Base-by-base conservation (phyloP, 2,797 vertebrate genomes). In the Sebastolobus alascanus region DNA sequence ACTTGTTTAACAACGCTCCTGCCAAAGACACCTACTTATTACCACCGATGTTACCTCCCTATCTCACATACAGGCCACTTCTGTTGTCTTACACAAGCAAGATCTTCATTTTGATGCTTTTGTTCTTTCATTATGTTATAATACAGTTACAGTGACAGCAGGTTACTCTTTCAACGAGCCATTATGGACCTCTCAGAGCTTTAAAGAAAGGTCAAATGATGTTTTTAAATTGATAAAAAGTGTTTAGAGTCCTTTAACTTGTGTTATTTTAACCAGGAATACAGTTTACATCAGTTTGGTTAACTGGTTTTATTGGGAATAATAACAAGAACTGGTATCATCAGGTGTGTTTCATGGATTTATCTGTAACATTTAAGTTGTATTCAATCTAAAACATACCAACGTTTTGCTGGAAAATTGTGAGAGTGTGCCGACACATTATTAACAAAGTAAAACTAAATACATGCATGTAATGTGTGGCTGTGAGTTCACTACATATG, bases 1-100 rank as follows among this genome's bases (percentile, higher is more conserved):
- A 84, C 76, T 77, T 54, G 78, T 16, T 87, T 66, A 22, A 64
- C 14, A 55, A 25, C 52, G 2, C 77, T 72, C 63, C 81, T 86
- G 91, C 93, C 92, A 94, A 91, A 90, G 56, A 87, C 80, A 77
- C 87, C 83, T 60, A 85, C 82, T 93, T 90, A 87, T 91, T 86
- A 88, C 82, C 72, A 86, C 84, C 86, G 77, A 87, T 91, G 76
- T 84, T 85, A 66, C 76, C 82, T 75, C 73, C 50, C 65, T 55
- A 54, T 72, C 75, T 73, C 73, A 55, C 60, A 79, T 14, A 78
- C 73, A 81, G 86, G 84, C 77, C 88, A 85, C 64, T 87, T 54
- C 20, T 69, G 65, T 74, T 81, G 68, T 73, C 58, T 71, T 40
- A 85, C 70, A 83, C 68, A 14, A 58, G 43, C 64, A 29, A 75